Evolutionary conservation across 2,797 vertebrate genomes (phyloP), one percentile per base, ranked within the genome.

Genomic region (Chloroceryle inda): DNA sequence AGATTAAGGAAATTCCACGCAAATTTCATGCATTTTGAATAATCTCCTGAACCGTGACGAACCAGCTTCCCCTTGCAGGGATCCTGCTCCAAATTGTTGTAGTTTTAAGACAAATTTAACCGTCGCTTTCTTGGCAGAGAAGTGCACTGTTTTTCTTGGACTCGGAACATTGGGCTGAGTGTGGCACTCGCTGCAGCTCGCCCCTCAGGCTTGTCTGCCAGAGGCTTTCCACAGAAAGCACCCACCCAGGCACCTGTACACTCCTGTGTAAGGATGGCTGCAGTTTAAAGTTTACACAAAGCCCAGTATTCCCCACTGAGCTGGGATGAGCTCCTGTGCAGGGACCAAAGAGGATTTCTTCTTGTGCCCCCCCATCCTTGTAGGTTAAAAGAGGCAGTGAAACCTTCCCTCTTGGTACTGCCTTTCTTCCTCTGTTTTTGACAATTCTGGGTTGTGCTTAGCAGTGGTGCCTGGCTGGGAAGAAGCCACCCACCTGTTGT

Each of bases 1-100:
- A 97, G 96, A 96, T 96, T 97, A 97, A 97, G 56, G 63, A 91
- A 97, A 97, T 96, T 95, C 95, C 94, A 97, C 88, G 82, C 86
- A 96, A 96, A 97, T 96, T 96, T 96, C 95, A 97, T 95, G 97
- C 95, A 44, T 77, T 97, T 97, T 82, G 82, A 92, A 88, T 85
- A 85, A 92, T 88, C 92, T 94, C 76, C 63, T 88, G 93, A 96
- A 96, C 96, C 86, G 5, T 96, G 94, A 96, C 84, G 2, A 94
- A 91, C 40, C 40, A 74, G 85, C 80, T 96, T 95, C 92, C 94
- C 85, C 64, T 96, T 66, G 82, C 74, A 75, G 31, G 33, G 82
- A 95, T 92, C 49, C 59, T 47, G 61, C 74, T 93, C 85, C 88
- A 96, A 95, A 89, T 64, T 52, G 6, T 10, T 78, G 80, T 31